Percentiles rank a stretch among this genome's conserved stretches.
phyloP scores from a whole-genome alignment of 2,888 invertebrate species.

The Drosophila diplacantha region DNA sequence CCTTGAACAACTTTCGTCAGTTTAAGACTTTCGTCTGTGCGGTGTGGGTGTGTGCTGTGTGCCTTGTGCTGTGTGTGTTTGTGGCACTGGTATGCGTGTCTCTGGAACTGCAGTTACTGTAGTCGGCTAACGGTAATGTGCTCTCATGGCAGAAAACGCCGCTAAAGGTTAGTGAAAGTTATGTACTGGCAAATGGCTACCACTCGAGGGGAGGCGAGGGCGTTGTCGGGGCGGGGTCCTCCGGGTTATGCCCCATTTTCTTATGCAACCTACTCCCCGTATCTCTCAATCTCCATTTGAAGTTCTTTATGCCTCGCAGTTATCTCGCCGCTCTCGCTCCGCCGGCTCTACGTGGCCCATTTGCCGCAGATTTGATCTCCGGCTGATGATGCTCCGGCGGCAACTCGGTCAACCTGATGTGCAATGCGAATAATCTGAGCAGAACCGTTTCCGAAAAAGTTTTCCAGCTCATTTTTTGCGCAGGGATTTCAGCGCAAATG shows the following conservation, averaged over 20 bases:
- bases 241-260: constrained; percentile 35
- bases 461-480: not conserved
- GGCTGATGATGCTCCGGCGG: constrained; percentile 3
- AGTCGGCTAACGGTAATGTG: constrained; percentile 46
- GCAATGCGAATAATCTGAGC: constrained; percentile 16
- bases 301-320: constrained; percentile 37
- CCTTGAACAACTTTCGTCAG: constrained; percentile 38
- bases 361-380: constrained; percentile 31
- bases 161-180: constrained; percentile 47
- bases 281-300: constrained; percentile 45
- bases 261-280: constrained; percentile 25
- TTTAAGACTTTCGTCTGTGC: constrained; percentile 11
- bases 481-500: not conserved
- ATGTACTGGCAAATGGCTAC: constrained; percentile 44
- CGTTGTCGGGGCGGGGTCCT: not conserved
- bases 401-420: constrained; percentile 30
- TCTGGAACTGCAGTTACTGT: constrained; percentile 35
- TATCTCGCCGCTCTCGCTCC: constrained; percentile 15
- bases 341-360: constrained; percentile 10
- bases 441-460: constrained; percentile 1
- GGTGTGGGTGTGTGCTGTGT: constrained; percentile 4
- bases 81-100: no score
- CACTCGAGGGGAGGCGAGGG: not conserved
- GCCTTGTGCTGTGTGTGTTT: not conserved
- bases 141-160: constrained; percentile 31